Evolutionary conservation across 1,140 invertebrate genomes (phyloP), one percentile per base, ranked within the genome.

Genomic region (Drosophila auraria): DNA sequence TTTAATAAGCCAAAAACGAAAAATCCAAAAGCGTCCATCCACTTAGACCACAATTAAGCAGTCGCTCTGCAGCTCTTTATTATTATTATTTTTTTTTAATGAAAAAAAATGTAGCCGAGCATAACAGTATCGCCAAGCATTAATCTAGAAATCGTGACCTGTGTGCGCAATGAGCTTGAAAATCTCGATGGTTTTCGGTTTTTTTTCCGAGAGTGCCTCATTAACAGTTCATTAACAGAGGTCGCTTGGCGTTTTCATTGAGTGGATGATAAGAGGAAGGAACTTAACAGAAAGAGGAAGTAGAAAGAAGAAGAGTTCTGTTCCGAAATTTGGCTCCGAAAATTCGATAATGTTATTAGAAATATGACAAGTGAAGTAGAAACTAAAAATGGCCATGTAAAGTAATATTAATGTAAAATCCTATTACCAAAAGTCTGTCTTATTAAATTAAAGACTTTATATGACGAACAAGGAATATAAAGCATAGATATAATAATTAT

Each of bases 131-230:
- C 75, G 56, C 40, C 36, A 45, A 42, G 20, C 44, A 60, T 79
- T 79, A 79, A 72, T 79, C 76, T 79, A 72, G 60, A 79, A 79
- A 72, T 79, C 66, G 75, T 79, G 75, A 79, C 56, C 77, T 54
- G 76, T 30, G 57, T 58, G 33, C 23, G 36, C 40, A 63, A 79
- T 64, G 59, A 56, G 64, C 36, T 65, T 54, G 49, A 57, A 66
- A 49, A 53, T 71, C 45, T 27, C 49, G 27, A 59, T 72, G 23
- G 20, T 51, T 36, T 59, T 69, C 49, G 45, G 49, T 71, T 50
- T 68, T 61, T 61, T 42, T 44, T 68, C 17, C n/a, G 17, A 71
- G 44, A 70, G 59, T 78, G 65, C 60, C 57, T 57, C 65, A 78
- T 78, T 49, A 54, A 54, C 75, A 78, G 75, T 78, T 78, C 76